phyloP scores from a whole-genome alignment of 37 sponge, comb jelly and placozoan species.

The Eunapius fragilis region DNA sequence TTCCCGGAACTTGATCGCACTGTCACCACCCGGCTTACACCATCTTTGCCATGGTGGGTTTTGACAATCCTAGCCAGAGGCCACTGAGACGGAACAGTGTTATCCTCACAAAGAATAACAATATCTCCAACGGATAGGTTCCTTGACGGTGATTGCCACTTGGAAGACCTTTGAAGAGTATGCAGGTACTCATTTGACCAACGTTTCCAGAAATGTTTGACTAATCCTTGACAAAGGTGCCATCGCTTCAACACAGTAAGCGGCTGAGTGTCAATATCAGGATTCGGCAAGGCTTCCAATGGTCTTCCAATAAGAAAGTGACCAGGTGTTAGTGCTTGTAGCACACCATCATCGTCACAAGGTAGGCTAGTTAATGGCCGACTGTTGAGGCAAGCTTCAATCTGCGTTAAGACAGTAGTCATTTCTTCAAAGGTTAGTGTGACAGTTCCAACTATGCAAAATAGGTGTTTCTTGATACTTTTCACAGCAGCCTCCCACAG shows the following conservation, averaged over 20 bases:
- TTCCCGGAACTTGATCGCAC: too few relatives aligned
- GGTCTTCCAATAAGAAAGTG: slow-evolving; percentile 17
- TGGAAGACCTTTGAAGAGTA: slow-evolving; percentile 1
- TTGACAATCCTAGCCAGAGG: slow-evolving; percentile 17
- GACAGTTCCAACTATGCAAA: too few relatives aligned
- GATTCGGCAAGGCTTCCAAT: background rate
- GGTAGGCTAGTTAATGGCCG: background rate
- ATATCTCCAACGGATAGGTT: slow-evolving; percentile 1
- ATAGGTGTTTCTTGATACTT: background rate
- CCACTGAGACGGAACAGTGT: slow-evolving; percentile 17
- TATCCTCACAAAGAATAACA: slow-evolving; percentile 14
- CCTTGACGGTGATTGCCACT: slow-evolving; percentile 5
- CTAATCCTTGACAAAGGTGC: background rate
- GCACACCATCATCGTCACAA: background rate
- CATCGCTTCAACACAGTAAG: background rate
- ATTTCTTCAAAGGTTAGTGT: too few relatives aligned
- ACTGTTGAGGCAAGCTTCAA: too few relatives aligned
- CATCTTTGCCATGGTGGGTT: slow-evolving; percentile 19
- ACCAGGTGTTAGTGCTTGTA: slow-evolving; percentile 19
- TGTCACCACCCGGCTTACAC: slow-evolving; percentile 4
- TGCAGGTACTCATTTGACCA: slow-evolving; percentile 30
- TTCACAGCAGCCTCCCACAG: slow-evolving; percentile 45
- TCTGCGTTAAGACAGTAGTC: too few relatives aligned
- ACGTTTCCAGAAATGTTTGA: slow-evolving; percentile 26
- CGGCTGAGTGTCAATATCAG: too few relatives aligned